A percentile compares a stretch with the other conserved stretches of the same genome.
phyloP scores from a whole-genome alignment of 2,797 vertebrate genomes.

The Sebastes cheni region DNA sequence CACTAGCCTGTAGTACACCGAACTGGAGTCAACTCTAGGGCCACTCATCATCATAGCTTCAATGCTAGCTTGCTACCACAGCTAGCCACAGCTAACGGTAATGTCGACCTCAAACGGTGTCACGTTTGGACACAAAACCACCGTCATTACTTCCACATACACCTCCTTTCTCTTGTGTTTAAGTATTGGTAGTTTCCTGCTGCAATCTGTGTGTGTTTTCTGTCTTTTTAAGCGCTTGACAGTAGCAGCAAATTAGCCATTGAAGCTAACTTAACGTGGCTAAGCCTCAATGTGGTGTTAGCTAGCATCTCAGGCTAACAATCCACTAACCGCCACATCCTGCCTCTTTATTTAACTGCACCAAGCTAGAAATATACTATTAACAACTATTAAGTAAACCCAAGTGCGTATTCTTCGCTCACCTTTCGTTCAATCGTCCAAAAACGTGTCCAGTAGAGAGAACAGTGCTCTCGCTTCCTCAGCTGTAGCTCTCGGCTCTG shows the following conservation, averaged over 20 bases:
- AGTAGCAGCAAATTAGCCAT: conserved; percentile 45
- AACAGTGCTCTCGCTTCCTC: conserved; percentile 48
- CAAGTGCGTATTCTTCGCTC: background rate
- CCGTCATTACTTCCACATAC: background rate
- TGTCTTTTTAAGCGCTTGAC: background rate
- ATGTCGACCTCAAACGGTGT: background rate
- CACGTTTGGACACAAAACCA: background rate
- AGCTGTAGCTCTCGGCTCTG: conserved; percentile 68
- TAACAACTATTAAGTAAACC: no score
- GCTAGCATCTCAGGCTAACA: conserved; percentile 69
- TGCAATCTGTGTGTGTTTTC: background rate
- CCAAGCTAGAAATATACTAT: background rate
- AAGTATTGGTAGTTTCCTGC: accelerated
- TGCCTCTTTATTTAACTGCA: background rate
- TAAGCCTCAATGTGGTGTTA: conserved; percentile 71
- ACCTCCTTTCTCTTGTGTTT: accelerated
- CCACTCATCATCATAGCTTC: conserved; percentile 47
- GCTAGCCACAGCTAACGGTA: background rate
- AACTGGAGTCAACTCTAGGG: conserved; percentile 32
- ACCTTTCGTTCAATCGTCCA: conserved; percentile 67
- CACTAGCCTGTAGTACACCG: background rate
- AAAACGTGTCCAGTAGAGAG: conserved; percentile 48
- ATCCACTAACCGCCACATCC: background rate
- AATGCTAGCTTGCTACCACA: conserved; percentile 63
- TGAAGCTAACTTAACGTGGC: conserved; percentile 79